These are phyloP conservation scores for Drepana arcuata DNA, from an alignment of 1,140 invertebrate genomes.

Conservation along the genomic window DNA sequence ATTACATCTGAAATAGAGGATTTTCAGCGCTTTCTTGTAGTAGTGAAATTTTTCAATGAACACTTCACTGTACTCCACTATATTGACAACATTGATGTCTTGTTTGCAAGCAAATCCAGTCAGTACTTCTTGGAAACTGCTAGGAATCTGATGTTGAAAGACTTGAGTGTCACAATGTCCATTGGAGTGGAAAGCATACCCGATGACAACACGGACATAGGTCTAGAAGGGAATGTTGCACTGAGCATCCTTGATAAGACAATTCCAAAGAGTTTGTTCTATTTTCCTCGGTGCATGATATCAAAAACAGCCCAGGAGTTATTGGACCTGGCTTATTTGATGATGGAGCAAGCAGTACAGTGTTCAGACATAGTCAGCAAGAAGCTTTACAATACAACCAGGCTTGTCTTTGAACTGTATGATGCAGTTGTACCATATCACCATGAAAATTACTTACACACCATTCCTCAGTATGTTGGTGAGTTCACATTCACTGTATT, in stretches of 20 bases:
- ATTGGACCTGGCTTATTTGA: conserved; percentile 78
- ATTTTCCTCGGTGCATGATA: conserved; percentile 67
- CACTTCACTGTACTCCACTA: conserved; percentile 77
- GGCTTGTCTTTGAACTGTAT: conserved; percentile 86
- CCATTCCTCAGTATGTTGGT: conserved; percentile 89
- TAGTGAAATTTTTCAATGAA: conserved; percentile 73
- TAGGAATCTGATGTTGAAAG: conserved; percentile 82
- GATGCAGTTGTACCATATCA: conserved; percentile 82
- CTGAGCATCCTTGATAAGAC: conserved; percentile 46
- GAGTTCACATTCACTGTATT: no score
- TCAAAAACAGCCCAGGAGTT: conserved; percentile 75
- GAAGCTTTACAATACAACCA: conserved; percentile 79
- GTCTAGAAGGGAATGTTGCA: conserved; percentile 27
- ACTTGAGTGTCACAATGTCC: conserved; percentile 83
- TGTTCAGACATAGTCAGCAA: conserved; percentile 75
- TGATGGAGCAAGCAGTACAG: conserved; percentile 79
- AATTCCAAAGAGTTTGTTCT: conserved; percentile 59
- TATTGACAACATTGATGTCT: conserved; percentile 81
- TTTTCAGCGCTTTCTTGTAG: conserved; percentile 77
- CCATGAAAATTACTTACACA: conserved; percentile 84
- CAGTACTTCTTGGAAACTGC: conserved; percentile 81
- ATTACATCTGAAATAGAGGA: conserved; percentile 77
- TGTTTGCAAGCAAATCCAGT: conserved; percentile 86
- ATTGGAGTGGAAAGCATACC: conserved; percentile 67
- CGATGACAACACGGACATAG: conserved; percentile 17